Evolutionary conservation across 2,113 vertebrate species (phyloP), one percentile per base, ranked within the genome.

Genomic region (Scolopax mira): DNA sequence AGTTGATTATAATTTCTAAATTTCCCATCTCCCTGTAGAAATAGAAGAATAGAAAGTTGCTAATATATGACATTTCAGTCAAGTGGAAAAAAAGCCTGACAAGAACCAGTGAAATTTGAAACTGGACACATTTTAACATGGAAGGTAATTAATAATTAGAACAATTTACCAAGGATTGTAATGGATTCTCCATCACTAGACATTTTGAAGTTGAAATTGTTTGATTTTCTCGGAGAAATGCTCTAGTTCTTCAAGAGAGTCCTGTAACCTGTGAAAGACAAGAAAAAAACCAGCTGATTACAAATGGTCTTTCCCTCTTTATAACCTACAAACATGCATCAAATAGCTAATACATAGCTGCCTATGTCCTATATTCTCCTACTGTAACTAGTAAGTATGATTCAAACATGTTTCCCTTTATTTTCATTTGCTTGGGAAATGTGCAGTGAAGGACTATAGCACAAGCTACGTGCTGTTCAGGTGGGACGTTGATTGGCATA

Each of bases 71-170:
- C 67, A 73, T 82, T 91, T 89, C 7, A 13, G 74, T 89, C 77
- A 89, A 85, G 62, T 79, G 88, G 31, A 69, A 65, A 75, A 55
- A 51, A 79, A 10, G 27, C 51, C 35, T 85, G 91, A 88, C 87
- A 91, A 73, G 54, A 91, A 58, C 28, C 54, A 85, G 46, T 73
- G 89, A 79, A 96, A 93, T 85, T 35, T 93, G 82, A 96, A 96
- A 85, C 49, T 70, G 78, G 75, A 55, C 21, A 79, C 19, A 80
- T 90, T 90, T 91, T 88, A 93, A 21, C 19, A 54, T 60, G 18
- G 52, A 88, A 88, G 15, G 65, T 61, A 94, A 94, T 93, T 90
- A 86, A 93, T 96, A 88, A 88, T 88, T 80, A 73, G 79, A 90
- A 90, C 52, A 78, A 71, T 89, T 90, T 89, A 85, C 86, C 17